Evolutionary conservation across 2,888 invertebrate genomes (phyloP), one percentile per base, ranked within the genome.

Genomic region (Cenopis cana): DNA sequence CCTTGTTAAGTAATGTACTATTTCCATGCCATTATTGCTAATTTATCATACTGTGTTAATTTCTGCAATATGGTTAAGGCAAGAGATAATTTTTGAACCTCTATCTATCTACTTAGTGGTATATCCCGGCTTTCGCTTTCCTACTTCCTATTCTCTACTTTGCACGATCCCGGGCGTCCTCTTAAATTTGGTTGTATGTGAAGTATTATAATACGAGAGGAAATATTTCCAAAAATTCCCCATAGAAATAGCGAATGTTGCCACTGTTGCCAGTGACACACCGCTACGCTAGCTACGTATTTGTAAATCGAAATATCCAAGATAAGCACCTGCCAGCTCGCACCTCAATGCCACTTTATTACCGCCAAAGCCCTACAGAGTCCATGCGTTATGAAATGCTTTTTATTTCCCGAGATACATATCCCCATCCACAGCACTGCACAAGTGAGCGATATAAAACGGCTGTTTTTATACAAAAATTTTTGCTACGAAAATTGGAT

Each of bases 321-420:
- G 52, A 57, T 56, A 57, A 41, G 41, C 18, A 57, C 50, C 50
- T 69, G 64, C 52, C 64, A 59, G 52, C 64, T 59, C 57, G 50
- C 64, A 52, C 64, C 52, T 69, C 50, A 57, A 57, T 18, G 57
- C 59, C 66, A 60, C 49, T 70, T 70, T 70, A 66, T 70, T 59
- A 60, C 66, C 36, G 10, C 20, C 54, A 59, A 65, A 66, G 66
- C 70, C 59, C 69, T 66, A 46, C 54, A 54, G 70, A 66, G 65
- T 66, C 66, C 60, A 20, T 59, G 66, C 54, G 65, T 70, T 70
- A 70, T 66, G 70, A 66, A 70, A 66, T 60, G 55, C 66, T 70
- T 60, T 70, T 70, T 70, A 70, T 66, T 46, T 70, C 24, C 60
- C 49, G 54, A 17, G 65, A 57, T 46, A 65, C 52, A 52, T 33